phyloP scores from a whole-genome alignment of 2,113 vertebrate genomes.

The Heteronetta atricapilla region DNA sequence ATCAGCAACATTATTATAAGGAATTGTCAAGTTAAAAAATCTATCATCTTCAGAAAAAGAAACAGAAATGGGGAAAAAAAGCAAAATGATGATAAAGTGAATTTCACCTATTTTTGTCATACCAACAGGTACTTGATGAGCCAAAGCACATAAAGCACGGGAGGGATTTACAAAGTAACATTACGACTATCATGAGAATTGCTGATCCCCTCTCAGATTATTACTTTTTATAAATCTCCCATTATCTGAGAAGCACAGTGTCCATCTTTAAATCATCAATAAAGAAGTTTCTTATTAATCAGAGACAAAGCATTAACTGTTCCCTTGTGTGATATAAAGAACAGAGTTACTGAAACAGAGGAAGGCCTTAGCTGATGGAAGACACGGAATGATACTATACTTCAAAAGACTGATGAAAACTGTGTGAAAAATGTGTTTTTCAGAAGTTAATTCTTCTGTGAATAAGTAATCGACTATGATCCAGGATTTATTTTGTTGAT shows the following conservation, averaged over 20 bases:
- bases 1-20: not conserved
- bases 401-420: conserved; percentile 11
- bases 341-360: not conserved
- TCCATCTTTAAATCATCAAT: not conserved
- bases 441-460: not conserved
- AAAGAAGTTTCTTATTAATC: conserved; percentile 21
- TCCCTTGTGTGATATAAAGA: not conserved
- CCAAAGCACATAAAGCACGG: conserved; percentile 12
- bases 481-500: not conserved
- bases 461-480: not conserved
- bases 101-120: not conserved
- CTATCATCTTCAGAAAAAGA: not conserved
- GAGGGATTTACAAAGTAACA: conserved; percentile 19
- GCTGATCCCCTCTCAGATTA: conserved; percentile 17
- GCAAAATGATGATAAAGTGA: not conserved
- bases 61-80: not conserved
- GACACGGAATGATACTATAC: not conserved
- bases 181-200: conserved; percentile 21
- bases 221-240: conserved; percentile 9
- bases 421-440: not conserved
- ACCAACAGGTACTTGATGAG: conserved; percentile 20
- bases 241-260: not conserved
- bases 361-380: not conserved
- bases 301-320: not conserved
- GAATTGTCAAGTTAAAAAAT: not conserved